Evolutionary conservation across 2,797 vertebrate species (phyloP).

Genomic region (Thripadectes ignobilis): DNA sequence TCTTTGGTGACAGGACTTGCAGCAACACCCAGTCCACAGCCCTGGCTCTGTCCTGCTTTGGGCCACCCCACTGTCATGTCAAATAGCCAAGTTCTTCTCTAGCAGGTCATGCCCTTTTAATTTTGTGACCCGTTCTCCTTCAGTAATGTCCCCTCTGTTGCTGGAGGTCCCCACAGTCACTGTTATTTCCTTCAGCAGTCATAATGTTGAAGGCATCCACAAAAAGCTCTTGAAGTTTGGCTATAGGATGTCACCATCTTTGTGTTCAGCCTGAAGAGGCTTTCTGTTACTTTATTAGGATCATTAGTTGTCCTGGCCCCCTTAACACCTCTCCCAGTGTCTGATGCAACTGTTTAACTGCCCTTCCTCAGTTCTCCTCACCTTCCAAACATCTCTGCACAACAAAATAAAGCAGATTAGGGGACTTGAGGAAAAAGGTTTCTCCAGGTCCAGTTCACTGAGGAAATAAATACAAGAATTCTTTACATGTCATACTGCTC

Average conservation of each 20-base stretch:
- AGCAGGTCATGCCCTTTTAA: background rate
- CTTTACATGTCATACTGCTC: background rate
- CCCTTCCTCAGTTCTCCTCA: background rate
- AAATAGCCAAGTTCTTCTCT: background rate
- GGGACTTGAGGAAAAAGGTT: background rate
- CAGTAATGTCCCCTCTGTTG: rapidly evolving
- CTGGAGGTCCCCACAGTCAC: background rate
- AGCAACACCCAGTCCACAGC: background rate
- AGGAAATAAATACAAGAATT: background rate
- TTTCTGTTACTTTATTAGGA: background rate
- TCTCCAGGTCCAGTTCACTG: background rate
- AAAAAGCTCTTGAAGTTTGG: background rate
- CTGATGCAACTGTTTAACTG: background rate
- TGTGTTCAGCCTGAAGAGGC: background rate
- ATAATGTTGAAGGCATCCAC: background rate
- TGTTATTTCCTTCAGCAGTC: background rate
- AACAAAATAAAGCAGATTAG: background rate
- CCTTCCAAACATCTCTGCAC: background rate
- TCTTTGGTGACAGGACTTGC: background rate
- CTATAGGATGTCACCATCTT: rapidly evolving
- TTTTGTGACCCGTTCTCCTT: background rate
- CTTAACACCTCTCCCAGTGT: background rate
- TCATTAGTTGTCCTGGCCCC: background rate
- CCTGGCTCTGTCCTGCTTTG: background rate
- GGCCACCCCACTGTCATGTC: rapidly evolving